Evolutionary conservation across 1,140 invertebrate species (phyloP), one percentile per base, ranked within the genome.

Genomic region (Solenopsis fugax): DNA sequence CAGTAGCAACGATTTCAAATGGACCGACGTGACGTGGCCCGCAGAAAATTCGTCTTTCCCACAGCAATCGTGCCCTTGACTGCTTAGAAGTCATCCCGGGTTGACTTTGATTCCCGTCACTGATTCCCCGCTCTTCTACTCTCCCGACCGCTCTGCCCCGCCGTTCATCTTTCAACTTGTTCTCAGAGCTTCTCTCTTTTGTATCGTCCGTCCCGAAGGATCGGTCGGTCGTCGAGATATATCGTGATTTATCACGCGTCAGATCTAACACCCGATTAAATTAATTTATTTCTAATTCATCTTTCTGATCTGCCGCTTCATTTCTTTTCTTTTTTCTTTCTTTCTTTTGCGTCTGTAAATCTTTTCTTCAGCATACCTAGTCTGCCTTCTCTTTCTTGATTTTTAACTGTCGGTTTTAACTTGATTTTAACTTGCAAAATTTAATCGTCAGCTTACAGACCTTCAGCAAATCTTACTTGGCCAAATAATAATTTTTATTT

Each of bases 41-140:
- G 16, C n/a, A 72, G 54, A 84, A 84, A 75, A 84, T 84, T 84
- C 56, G 41, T 84, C 80, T 75, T 50, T 84, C 80, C 41, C 80
- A 84, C 80, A 84, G 80, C 54, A 84, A 75, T 75, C 80, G 41
- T 48, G 69, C 18, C 45, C 41, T 29, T 60, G 45, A 50, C n/a
- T 37, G 41, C 12, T 12, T 9, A 34, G 16, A 82, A 60, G n/a
- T 72, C 52, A 73, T 60, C 52, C 62, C 41, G 10, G 12, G 7
- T 7, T 34, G 24, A 48, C 24, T 58, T 62, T 34, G 34, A 56
- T 24, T 41, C 50, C 29, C 29, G n/a, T 45, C 73, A 34, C 37
- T 4, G 4, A 2, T 76, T 52, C 21, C 21, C n/a, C n/a, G 16
- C 13, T 50, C 71, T 21, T 62, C 24, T 7, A 6, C 24, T 34